These are phyloP conservation scores for Cephus sareptanus DNA, from an alignment of 2,888 invertebrate species.

Conservation along the genomic window DNA sequence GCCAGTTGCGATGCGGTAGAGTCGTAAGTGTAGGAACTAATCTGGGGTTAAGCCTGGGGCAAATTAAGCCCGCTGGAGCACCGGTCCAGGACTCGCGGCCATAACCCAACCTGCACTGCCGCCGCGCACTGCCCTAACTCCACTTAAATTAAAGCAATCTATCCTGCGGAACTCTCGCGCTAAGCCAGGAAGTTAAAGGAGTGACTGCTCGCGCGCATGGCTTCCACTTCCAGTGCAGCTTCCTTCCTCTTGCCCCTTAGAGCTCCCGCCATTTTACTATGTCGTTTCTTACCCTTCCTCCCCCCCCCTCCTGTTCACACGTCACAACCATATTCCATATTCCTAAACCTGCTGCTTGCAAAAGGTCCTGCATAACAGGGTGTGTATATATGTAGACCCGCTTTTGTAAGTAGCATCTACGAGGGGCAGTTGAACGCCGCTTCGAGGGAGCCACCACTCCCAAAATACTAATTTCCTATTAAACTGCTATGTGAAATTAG, in stretches of 20 bases:
- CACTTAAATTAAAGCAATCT: constrained; percentile 62
- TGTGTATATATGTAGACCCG: no score
- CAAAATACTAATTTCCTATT: no score
- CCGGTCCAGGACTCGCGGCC: constrained; percentile 43
- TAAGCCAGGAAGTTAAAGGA: constrained; percentile 55
- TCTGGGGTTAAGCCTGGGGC: constrained; percentile 43
- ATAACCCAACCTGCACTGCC: constrained; percentile 44
- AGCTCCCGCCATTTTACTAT: no score
- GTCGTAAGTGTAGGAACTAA: constrained; percentile 39
- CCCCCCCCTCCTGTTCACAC: no score
- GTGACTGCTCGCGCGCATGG: constrained; percentile 30
- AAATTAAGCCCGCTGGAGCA: constrained; percentile 52
- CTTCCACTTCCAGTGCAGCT: neutral
- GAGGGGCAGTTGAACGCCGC: no score
- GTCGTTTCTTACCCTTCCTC: no score
- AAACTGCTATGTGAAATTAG: constrained; percentile 57
- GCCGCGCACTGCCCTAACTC: constrained; percentile 44
- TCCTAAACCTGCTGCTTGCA: no score
- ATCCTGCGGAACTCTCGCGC: constrained; percentile 55
- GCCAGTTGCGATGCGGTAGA: constrained; percentile 11
- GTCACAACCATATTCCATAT: no score
- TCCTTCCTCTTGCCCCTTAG: no score
- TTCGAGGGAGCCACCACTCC: no score
- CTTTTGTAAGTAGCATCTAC: no score
- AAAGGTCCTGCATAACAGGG: no score